Base-by-base conservation (phyloP, 2,797 vertebrate species). In the Lagorchestes hirsutus region DNA sequence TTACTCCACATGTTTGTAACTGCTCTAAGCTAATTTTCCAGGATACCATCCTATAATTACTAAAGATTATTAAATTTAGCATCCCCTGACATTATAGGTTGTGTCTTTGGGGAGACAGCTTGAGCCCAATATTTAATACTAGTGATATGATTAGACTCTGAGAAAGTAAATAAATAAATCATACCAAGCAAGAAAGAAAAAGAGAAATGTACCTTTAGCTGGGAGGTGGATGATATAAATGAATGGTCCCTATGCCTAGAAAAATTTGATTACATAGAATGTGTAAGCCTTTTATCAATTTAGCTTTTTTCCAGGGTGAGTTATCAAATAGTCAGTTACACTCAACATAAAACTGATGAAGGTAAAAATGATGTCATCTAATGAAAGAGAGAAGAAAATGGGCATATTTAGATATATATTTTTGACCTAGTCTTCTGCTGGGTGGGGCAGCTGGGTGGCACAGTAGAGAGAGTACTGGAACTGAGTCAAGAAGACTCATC, bases 51-150 rank as follows among this genome's bases (percentile, higher is more conserved):
- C 95, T 96, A 97, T 95, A 98, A 98, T 98, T 98, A 98, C 97
- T 97, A 97, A 97, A 96, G 95, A 97, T 97, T 92, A 98, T 98
- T 98, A 98, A 97, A 98, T 98, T 98, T 98, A 97, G 98, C 97
- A 93, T 97, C 93, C 98, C 96, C 34, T 93, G 96, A 98, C 97
- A 96, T 95, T 97, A 56, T 96, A 98, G 98, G 96, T 97, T 98
- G 95, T 97, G 82, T 98, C 98, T 98, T 95, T 96, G 87, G 96
- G 95, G 96, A 98, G 96, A 97, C 92, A 97, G 96, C 96, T 97
- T 97, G 95, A 97, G 94, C 62, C 96, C 97, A 97, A 97, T 98
- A 97, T 97, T 92, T 98, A 98, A 98, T 93, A 96, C 58, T 8
- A 13, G 97, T 97, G 95, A 97, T 97, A 96, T 90, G 96, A 98